Base-by-base conservation (phyloP, 2,113 vertebrate genomes). In the Cranoglanis bouderius region DNA sequence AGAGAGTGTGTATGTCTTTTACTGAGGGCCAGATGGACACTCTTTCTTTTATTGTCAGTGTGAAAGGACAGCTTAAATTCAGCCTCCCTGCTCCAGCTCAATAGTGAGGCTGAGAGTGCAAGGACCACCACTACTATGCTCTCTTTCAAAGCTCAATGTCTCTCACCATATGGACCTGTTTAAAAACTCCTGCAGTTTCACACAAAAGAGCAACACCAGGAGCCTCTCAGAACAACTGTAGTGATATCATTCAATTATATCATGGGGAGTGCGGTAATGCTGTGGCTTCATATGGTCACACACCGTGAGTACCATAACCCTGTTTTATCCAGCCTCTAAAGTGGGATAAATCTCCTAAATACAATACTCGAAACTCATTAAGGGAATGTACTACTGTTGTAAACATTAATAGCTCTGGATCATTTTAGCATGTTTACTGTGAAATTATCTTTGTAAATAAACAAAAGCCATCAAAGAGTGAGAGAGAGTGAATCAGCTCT, bases 41-140 rank as follows among this genome's bases (percentile, higher is more conserved):
- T 87, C 84, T 81, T 85, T 95, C 96, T 96, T 94, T 92, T 87
- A 90, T 85, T 86, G 84, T 89, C 95, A 93, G 94, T 94, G 93
- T 98, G 96, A 98, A 98, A 97, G 96, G 97, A 95, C 96, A 97
- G 97, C 97, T 98, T 97, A 97, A 94, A 95, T 95, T 95, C 95
- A 91, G 95, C 96, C 96, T 96, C 96, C 96, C 96, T 95, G 94
- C 96, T 96, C 95, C 95, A 94, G 93, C 94, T 95, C 95, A 96
- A 96, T 96, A 94, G 90, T 82, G 75, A 84, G 85, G 88, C 81
- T 89, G 85, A 91, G 75, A 87, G 78, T 81, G 55, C 77, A 85
- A 84, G 75, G 88, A 88, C 90, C 85, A 89, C 88, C 88, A 85
- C 88, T 89, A 88, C 80, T 75, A n/a, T 63, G 49, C 49, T 84